Percentiles rank a stretch among this genome's conserved stretches.
These are phyloP conservation scores for Hecatera dysodea DNA, from an alignment of 2,888 invertebrate species.

Conservation along the genomic window DNA sequence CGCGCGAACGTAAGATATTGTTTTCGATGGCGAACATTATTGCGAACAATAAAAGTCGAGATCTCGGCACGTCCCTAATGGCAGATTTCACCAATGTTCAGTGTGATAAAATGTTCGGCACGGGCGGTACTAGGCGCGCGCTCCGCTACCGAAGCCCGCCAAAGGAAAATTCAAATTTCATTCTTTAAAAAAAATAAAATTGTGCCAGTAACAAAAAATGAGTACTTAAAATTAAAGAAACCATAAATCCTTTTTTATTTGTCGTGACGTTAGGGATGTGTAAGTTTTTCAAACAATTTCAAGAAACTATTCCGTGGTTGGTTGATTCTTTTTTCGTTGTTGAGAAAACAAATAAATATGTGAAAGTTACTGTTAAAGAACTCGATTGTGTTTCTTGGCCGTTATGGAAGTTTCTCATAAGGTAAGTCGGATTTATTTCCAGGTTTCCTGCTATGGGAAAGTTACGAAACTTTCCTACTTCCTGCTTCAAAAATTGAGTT, in stretches of 20 bases:
- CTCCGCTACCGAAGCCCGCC: constrained; percentile 80
- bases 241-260: constrained; percentile 8
- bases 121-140: constrained; percentile 80
- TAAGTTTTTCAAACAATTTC: constrained; percentile 60
- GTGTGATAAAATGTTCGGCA: constrained; percentile 86
- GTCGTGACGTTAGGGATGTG: constrained; percentile 58
- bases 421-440: constrained; percentile 64
- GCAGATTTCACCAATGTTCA: constrained; percentile 84
- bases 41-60: constrained; percentile 75
- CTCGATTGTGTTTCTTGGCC: constrained; percentile 44
- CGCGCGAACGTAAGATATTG: constrained; percentile 60
- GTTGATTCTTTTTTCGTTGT: constrained; percentile 30
- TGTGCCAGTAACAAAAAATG: constrained; percentile 42
- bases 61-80: constrained; percentile 78
- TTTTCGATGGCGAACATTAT: constrained; percentile 71
- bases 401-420: constrained; percentile 65
- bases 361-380: constrained; percentile 56
- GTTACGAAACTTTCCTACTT: constrained; percentile 61
- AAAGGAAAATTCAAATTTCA: constrained; percentile 83
- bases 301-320: constrained; percentile 54
- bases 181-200: constrained; percentile 62
- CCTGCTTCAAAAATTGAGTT: constrained; percentile 24
- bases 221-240: constrained; percentile 27
- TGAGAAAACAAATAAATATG: constrained; percentile 40
- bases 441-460: constrained; percentile 29